Evolutionary conservation across 2,797 vertebrate species (phyloP), one percentile per base, ranked within the genome.

Genomic region (Pelochelys cantorii): DNA sequence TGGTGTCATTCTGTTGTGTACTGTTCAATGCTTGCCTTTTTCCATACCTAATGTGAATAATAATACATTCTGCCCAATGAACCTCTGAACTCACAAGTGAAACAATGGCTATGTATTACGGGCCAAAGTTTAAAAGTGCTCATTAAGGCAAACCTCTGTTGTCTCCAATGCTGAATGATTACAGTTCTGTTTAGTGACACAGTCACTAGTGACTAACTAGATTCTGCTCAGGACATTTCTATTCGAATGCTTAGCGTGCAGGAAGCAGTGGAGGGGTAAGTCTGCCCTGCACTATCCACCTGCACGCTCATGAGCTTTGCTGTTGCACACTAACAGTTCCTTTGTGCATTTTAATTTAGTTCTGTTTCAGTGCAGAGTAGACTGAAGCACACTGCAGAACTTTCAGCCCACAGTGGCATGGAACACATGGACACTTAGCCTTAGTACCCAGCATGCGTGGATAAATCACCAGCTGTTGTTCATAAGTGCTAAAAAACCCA

Each of bases 51-150:
- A 93, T 77, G 17, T 5, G 12, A 84, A 77, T 7, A 1, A 90
- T 48, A 89, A 7, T 31, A 4, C 0, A 25, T 89, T 79, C 34
- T 71, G 17, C 42, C 9, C 9, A 42, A 27, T 42, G 13, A 75
- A 48, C 37, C 42, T 3, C 14, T 37, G 25, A 87, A 75, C 5
- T 85, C 48, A 60, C 2, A 1, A 60, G 7, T 31, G 11, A 11
- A 31, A 34, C 42, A 25, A 52, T 5, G 11, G 0, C 2, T 25
- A 2, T 7, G 25, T 3, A 29, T 27, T 79, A 34, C 54, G 2
- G 12, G 62, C 71, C 10, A 53, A 7, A 25, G 1, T 11, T 92
- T 12, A 87, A 18, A 88, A 20, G 0, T 3, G 2, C 0, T 57
- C 83, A 4, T 25, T 81, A 79, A 59, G 34, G 34, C 53, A 20